Base-by-base conservation (phyloP, 2,888 invertebrate species). In the Pachydiplax longipennis region DNA sequence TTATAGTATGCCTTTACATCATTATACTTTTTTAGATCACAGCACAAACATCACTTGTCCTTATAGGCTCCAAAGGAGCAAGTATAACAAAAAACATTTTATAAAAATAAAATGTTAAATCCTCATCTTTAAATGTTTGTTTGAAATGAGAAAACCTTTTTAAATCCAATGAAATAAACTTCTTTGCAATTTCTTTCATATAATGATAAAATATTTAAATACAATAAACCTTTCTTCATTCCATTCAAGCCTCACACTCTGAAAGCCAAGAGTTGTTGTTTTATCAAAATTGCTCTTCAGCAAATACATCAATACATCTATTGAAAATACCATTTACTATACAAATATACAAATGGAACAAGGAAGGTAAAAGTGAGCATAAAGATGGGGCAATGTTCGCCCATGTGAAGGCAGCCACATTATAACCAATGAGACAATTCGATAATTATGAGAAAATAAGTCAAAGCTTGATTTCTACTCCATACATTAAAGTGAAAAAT, bases 1-100 rank as follows among this genome's bases (percentile, higher is more conserved):
- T 61, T 37, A 61, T 61, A 83, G 31, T 31, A 87, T 87, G 61
- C 87, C 37, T 87, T 58, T 35, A 87, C 61, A n/a, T 87, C 87
- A 87, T 61, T 87, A 61, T 61, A 65, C 15, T 13, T 61, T 87
- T 87, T 87, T 65, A 87, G 87, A 87, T 87, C 87, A 87, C 87
- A 87, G 87, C 65, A 61, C 87, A 87, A 61, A 65, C 87, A 87
- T 87, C 87, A 87, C 87, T 87, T 65, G 37, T 87, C 87, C 87
- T 18, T 35, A 37, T 87, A 40, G 61, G 61, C 61, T 37, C 61
- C 87, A 35, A 87, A 37, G 37, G 87, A 65, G 61, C 61, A 87
- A 35, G 37, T n/a, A 65, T 10, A 87, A 87, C 58, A 58, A 83
- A 82, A 25, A 73, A 73, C 25, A 73, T 73, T 73, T 13, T 73